Conservation (phyloP, 2,113 vertebrate species). For the Dunckerocampus dactyliophorus region DNA sequence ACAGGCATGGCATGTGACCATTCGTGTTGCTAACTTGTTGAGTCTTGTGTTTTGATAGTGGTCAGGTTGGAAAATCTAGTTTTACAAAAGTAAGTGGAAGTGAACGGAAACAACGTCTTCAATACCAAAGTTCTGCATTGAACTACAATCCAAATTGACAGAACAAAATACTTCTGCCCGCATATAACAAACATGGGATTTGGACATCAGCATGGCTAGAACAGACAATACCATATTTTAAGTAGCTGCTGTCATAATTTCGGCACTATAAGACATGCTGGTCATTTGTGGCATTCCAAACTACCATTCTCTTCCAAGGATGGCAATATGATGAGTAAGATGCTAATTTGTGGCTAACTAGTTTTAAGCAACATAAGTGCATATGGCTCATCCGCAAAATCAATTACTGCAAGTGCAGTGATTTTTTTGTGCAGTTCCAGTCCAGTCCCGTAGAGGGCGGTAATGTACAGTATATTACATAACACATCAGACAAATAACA, state of each 20-base stretch:
- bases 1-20: conserved; percentile 8
- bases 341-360: not conserved
- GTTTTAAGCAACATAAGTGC: not conserved
- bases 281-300: conserved; percentile 40
- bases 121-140: conserved; percentile 15
- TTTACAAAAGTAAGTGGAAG: too few relatives aligned
- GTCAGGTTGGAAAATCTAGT: too few relatives aligned
- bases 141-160: not conserved
- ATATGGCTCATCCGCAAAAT: too few relatives aligned
- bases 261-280: conserved; percentile 17
- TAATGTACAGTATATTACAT: too few relatives aligned
- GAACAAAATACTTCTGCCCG: not conserved
- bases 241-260: too few relatives aligned
- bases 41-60: too few relatives aligned
- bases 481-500: too few relatives aligned
- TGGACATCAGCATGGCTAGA: too few relatives aligned
- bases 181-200: too few relatives aligned
- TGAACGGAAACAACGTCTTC: conserved; percentile 1
- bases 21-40: too few relatives aligned
- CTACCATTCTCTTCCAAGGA: conserved; percentile 12
- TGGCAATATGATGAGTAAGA: not conserved
- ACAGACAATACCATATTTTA: too few relatives aligned
- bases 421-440: not conserved
- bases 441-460: not conserved
- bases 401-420: too few relatives aligned